Conservation (phyloP, 53 echinoderm and acorn worm species). For the Stichopus horrens region DNA sequence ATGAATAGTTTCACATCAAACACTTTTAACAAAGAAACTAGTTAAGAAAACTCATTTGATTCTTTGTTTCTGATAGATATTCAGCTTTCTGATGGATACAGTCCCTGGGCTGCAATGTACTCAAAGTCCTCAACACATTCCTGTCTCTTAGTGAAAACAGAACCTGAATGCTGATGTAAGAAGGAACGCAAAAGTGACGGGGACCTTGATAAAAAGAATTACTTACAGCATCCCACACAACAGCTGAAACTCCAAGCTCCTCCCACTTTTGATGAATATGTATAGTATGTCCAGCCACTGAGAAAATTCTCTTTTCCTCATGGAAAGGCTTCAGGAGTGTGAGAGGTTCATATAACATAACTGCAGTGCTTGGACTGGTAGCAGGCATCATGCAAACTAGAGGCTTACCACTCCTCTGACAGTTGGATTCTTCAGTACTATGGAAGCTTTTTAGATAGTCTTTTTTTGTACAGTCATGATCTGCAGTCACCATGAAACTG, state of each 20-base stretch:
- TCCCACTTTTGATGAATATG: constrained; percentile 86
- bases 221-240: constrained; percentile 98
- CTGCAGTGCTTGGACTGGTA: constrained; percentile 11
- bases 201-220: not conserved
- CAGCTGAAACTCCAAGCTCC: constrained; percentile 92
- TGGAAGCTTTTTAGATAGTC: not conserved
- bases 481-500: not conserved
- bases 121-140: too few species aligned
- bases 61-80: too few species aligned
- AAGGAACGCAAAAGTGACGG: too few species aligned
- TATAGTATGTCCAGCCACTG: constrained; percentile 55
- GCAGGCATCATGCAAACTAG: constrained; percentile 2
- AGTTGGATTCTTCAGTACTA: not conserved
- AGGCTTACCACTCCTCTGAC: not conserved
- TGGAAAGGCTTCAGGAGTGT: constrained; percentile 65
- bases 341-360: constrained; percentile 50
- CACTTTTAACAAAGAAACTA: not conserved
- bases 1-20: too few species aligned
- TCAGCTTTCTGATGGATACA: too few species aligned
- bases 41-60: not conserved
- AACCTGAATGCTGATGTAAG: too few species aligned
- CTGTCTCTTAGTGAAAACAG: too few species aligned
- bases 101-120: too few species aligned
- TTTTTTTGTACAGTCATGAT: not conserved
- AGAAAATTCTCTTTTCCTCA: constrained; percentile 55